A percentile compares a stretch with the other conserved stretches of the same genome.
These are phyloP conservation scores for Stigmatopora nigra DNA, from an alignment of 2,113 vertebrate species.

Conservation along the genomic window DNA sequence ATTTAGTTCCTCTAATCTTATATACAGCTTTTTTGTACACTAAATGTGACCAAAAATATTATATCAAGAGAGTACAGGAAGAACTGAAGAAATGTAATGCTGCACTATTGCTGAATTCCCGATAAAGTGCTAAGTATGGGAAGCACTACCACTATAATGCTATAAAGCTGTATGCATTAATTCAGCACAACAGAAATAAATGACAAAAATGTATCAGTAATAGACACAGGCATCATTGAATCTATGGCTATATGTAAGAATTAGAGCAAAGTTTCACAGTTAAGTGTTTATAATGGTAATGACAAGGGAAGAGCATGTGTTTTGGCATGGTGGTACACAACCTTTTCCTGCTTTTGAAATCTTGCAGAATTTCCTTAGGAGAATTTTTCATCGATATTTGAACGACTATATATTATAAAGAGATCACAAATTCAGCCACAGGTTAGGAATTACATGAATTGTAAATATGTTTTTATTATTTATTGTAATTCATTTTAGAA, in stretches of 20 bases:
- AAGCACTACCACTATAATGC: not conserved
- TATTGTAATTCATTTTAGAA: slow-evolving; percentile 39
- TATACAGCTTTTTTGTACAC: not conserved
- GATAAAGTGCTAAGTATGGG: not conserved
- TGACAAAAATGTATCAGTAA: not conserved
- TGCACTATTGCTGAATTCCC: not conserved
- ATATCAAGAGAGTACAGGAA: not conserved
- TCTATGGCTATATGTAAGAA: not conserved
- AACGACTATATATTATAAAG: not conserved
- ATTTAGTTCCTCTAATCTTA: no score
- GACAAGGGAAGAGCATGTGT: not conserved
- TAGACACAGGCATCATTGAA: not conserved
- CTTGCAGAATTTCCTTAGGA: not conserved
- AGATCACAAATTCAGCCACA: slow-evolving; percentile 1
- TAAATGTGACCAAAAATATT: not conserved
- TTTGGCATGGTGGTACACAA: not conserved
- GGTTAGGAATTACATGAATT: slow-evolving; percentile 10
- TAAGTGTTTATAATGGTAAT: not conserved
- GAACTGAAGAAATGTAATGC: not conserved
- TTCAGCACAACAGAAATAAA: no score
- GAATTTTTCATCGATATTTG: not conserved
- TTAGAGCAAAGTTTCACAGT: not conserved
- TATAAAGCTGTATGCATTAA: not conserved
- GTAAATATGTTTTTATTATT: slow-evolving; percentile 18
- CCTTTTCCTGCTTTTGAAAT: not conserved